These are phyloP conservation scores for Therioaphis trifolii DNA, from an alignment of 2,888 invertebrate species.

Conservation along the genomic window DNA sequence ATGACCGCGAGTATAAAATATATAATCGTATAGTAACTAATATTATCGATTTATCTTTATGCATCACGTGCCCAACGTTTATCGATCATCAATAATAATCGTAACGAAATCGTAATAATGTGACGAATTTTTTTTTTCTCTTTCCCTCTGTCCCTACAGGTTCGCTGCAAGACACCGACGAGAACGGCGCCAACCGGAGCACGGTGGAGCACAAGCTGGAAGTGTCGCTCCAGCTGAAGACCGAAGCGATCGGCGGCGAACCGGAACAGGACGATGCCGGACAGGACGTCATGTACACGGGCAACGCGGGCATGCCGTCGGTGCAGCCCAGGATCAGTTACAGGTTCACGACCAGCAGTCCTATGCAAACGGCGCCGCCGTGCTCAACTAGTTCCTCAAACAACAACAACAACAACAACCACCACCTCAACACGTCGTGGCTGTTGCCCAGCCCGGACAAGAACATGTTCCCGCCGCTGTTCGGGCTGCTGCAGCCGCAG, in stretches of 20 bases:
- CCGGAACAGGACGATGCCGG: constrained; percentile 66
- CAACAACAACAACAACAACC: constrained; percentile 74
- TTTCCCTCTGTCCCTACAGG: too few species aligned
- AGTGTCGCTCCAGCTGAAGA: constrained; percentile 59
- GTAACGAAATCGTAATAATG: too few species aligned
- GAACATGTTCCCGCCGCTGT: constrained; percentile 75
- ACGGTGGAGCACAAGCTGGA: constrained; percentile 57
- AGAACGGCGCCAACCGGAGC: constrained; percentile 56
- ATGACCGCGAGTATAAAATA: too few species aligned
- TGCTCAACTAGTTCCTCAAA: constrained; percentile 68
- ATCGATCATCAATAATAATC: too few species aligned
- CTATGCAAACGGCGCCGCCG: constrained; percentile 52
- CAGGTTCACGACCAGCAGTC: constrained; percentile 52
- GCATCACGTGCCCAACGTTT: too few species aligned
- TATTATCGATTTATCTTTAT: too few species aligned
- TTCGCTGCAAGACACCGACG: constrained; percentile 64
- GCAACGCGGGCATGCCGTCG: constrained; percentile 68
- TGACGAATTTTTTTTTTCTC: background rate
- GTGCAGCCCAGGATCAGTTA: constrained; percentile 43
- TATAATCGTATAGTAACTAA: too few species aligned
- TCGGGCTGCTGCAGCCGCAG: constrained; percentile 74
- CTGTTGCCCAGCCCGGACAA: constrained; percentile 78
- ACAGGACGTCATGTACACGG: constrained; percentile 70
- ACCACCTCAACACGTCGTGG: constrained; percentile 71
- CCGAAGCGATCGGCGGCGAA: constrained; percentile 67